Evolutionary conservation across 2,888 invertebrate genomes (phyloP).

Genomic region (Dimorphilus gyrociliatus): DNA sequence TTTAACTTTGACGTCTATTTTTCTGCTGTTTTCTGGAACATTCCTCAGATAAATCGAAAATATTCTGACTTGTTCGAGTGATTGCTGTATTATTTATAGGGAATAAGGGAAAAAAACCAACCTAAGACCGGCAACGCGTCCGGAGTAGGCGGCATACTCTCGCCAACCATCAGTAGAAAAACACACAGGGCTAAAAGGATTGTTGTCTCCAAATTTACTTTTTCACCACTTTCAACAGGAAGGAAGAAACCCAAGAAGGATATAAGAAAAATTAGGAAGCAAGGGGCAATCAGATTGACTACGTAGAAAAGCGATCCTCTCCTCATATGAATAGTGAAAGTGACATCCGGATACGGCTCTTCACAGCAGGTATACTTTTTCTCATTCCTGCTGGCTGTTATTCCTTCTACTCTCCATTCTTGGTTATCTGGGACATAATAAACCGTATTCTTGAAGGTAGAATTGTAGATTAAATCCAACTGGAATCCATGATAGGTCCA

Average conservation of each 20-base stretch:
- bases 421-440: constrained; percentile 65
- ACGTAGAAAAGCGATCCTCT: constrained; percentile 17
- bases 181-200: constrained; percentile 16
- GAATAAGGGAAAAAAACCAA: too few relatives aligned
- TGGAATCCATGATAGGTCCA: constrained; percentile 41
- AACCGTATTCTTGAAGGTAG: constrained; percentile 12
- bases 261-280: constrained; percentile 17
- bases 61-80: too few relatives aligned
- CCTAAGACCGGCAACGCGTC: constrained; percentile 17
- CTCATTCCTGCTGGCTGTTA: constrained; percentile 11
- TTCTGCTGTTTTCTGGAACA: too few relatives aligned
- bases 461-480: constrained; percentile 14
- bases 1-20: too few relatives aligned
- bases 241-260: constrained; percentile 19
- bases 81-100: too few relatives aligned
- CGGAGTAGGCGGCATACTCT: constrained; percentile 18
- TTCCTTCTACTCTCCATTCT: constrained; percentile 43
- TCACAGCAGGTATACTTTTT: constrained; percentile 16
- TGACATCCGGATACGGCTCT: constrained; percentile 18
- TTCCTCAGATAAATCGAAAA: too few relatives aligned
- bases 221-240: constrained; percentile 17
- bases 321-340: constrained; percentile 17
- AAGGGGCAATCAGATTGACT: constrained; percentile 17
- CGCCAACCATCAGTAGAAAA: constrained; percentile 17
- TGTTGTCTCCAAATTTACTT: constrained; percentile 16